Evolutionary conservation across 92 coral and sea anemone species (phyloP).

Genomic region (Paragorgia papillata): DNA sequence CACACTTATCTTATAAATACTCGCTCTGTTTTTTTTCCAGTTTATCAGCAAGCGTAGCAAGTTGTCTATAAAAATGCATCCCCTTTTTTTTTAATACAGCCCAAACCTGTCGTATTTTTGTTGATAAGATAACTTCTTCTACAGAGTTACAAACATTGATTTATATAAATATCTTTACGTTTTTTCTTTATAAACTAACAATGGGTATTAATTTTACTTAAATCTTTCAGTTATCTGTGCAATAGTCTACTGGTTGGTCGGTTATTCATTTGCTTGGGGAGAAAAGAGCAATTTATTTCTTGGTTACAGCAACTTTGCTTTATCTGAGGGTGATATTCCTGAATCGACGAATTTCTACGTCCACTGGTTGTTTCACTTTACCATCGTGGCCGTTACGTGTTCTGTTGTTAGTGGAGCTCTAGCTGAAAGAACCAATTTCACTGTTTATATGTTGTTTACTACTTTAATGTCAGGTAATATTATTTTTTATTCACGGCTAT

Average conservation of each 20-base stretch:
- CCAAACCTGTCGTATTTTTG: too few species aligned
- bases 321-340: slow-evolving; percentile 38
- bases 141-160: too few species aligned
- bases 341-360: slow-evolving; percentile 29
- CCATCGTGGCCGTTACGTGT: slow-evolving; percentile 43
- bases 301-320: slow-evolving; percentile 52
- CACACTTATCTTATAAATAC: too few species aligned
- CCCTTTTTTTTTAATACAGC: too few species aligned
- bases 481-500: too few species aligned
- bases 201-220: too few species aligned
- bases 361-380: slow-evolving; percentile 46
- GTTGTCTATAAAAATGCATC: too few species aligned
- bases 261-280: slow-evolving; percentile 62
- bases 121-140: too few species aligned
- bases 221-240: slow-evolving; percentile 45
- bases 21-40: too few species aligned
- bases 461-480: slow-evolving; percentile 45
- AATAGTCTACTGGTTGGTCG: slow-evolving; percentile 49
- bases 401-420: slow-evolving; percentile 59
- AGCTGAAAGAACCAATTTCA: slow-evolving; percentile 51
- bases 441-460: slow-evolving; percentile 42
- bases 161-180: too few species aligned
- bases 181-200: too few species aligned
- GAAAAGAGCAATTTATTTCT: slow-evolving; percentile 44
- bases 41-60: too few species aligned